These are phyloP conservation scores for Triplophysa dalaica DNA, from an alignment of 2,113 vertebrate species.

Conservation along the genomic window DNA sequence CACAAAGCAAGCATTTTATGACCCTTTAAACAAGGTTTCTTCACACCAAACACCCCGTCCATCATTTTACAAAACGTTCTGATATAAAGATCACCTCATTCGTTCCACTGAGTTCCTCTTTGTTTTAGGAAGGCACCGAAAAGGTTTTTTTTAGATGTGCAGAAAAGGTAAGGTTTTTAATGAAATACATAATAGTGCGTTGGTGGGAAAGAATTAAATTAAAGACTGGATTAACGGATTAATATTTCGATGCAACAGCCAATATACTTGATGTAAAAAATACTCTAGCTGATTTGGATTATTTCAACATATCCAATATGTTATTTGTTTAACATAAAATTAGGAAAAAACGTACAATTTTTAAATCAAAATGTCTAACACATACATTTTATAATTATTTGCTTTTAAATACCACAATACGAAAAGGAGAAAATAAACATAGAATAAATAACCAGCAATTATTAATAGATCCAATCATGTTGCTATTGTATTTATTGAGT, in stretches of 20 bases:
- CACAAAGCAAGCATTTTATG: constrained; percentile 60
- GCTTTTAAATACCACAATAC: not conserved
- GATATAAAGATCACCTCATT: constrained; percentile 39
- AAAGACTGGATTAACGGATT: not conserved
- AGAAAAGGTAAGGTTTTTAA: constrained; percentile 9
- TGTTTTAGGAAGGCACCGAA: constrained; percentile 19
- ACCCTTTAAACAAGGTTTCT: constrained; percentile 48
- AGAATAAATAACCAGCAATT: not conserved
- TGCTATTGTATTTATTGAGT: not conserved
- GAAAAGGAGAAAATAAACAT: not conserved
- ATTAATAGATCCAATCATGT: not conserved
- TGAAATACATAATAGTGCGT: not conserved
- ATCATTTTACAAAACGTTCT: constrained; percentile 40
- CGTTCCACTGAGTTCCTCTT: constrained; percentile 56
- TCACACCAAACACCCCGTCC: constrained; percentile 33
- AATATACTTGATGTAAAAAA: not conserved
- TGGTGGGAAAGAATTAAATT: too few relatives aligned
- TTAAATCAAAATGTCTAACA: not conserved
- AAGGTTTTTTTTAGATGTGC: constrained; percentile 8
- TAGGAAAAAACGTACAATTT: not conserved
- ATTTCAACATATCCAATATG: not conserved
- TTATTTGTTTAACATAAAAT: not conserved
- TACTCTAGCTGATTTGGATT: not conserved
- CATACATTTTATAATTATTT: not conserved
- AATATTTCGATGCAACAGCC: not conserved